Base-by-base conservation (phyloP, 2,113 vertebrate species). In the Phycodurus eques region DNA sequence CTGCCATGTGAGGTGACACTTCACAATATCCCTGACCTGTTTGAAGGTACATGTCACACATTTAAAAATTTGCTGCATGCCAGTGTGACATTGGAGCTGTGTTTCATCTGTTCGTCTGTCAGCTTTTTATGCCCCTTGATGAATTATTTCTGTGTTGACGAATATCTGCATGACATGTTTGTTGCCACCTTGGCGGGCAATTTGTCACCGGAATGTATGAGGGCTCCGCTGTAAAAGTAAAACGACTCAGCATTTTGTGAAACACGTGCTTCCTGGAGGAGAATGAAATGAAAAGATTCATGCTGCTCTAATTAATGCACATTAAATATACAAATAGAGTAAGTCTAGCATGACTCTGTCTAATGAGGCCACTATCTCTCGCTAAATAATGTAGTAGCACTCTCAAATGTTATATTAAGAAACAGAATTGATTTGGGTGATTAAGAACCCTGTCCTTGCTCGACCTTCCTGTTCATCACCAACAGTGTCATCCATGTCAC, bases 1-100 rank as follows among this genome's bases (percentile, higher is more conserved):
- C 76, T 79, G 80, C 47, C 60, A 49, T 20, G 17, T 62, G 51
- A 72, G 51, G 39, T 17, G 39, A 53, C 53, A 43, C 39, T 42
- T 70, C 61, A 68, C 53, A 83, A 51, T 69, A 69, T 75, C 67
- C 51, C 17, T 72, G 57, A 76, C 70, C 62, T 62, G 77, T 67
- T 35, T 33, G 20, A 57, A 42, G 59, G 68, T 61, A 66, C 14
- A 22, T 33, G 22, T 68, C 68, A 73, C 62, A 27, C 72, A 46
- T 75, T 75, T 49, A 44, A 10, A 70, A 75, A 53, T 44, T 54
- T 60, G 3, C n/a, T 2, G 0, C 22, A 69, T 66, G 74, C 11
- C 22, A 15, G 39, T n/a, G 1, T 12, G 14, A 47, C 54, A 31
- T 51, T 39, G n/a, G 27, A 56, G 47, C 49, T 70, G 20, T 44